Percentiles rank a stretch among this genome's conserved stretches.
Evolutionary conservation across 2,113 vertebrate species (phyloP).

Genomic region (pig (Sus scrofa)): T2T-Sscrofa CM000813.6:45623001-45623500

Average conservation of each 20-base stretch:
- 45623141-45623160: conserved; percentile 25
- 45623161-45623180: background rate
- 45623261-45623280: conserved; percentile 34
- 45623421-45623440: too few relatives aligned
- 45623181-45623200: background rate
- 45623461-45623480: too few relatives aligned
- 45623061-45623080: background rate
- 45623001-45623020: conserved; percentile 34
- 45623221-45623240: conserved; percentile 12
- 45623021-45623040: background rate
- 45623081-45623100: background rate
- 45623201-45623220: conserved; percentile 28
- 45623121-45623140: background rate
- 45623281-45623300: conserved; percentile 22
- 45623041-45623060: background rate
- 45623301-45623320: background rate
- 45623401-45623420: too few relatives aligned
- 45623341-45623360: conserved; percentile 8
- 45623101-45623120: background rate
- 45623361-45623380: background rate
- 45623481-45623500: too few relatives aligned
- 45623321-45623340: conserved; percentile 38
- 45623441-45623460: too few relatives aligned
- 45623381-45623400: too few relatives aligned
- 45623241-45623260: conserved; percentile 33